Conservation (phyloP, 2,797 vertebrate genomes). For the Perodicticus potto region DNA sequence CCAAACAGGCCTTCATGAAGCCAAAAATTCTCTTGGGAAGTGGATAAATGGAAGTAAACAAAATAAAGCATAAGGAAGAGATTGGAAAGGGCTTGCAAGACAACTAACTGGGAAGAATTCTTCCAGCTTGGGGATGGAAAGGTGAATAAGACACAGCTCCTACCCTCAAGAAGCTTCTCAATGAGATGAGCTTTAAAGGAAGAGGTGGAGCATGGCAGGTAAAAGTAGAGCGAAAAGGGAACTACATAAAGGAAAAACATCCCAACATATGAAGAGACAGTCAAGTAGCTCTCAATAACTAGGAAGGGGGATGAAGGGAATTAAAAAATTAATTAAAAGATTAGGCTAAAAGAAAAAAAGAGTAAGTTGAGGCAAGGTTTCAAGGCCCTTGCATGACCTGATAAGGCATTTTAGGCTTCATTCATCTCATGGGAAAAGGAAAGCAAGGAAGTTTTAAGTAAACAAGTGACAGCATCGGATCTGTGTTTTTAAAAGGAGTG, state of each 20-base stretch:
- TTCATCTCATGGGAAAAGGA: slow-evolving; percentile 58
- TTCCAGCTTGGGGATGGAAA: neutral
- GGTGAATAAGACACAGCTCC: neutral
- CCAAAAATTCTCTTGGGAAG: slow-evolving; percentile 31
- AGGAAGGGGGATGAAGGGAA: neutral
- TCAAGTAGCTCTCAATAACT: neutral
- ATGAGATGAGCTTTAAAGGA: slow-evolving; percentile 14
- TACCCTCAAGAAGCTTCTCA: slow-evolving; percentile 29
- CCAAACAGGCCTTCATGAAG: slow-evolving; percentile 46
- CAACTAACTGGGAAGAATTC: slow-evolving; percentile 26
- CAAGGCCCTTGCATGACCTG: slow-evolving; percentile 9
- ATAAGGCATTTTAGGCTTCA: slow-evolving; percentile 32
- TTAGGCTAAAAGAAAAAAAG: neutral
- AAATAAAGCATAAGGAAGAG: neutral
- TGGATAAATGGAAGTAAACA: neutral
- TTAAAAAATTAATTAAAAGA: neutral
- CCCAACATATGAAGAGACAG: neutral
- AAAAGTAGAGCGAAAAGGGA: neutral
- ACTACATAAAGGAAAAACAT: neutral
- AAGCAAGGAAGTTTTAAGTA: slow-evolving; percentile 69
- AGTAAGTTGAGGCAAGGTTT: neutral
- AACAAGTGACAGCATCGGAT: slow-evolving; percentile 75
- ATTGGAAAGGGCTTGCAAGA: neutral
- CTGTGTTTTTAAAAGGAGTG: slow-evolving; percentile 73
- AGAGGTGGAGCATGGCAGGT: neutral